Percentiles rank a stretch among this genome's conserved stretches.
Evolutionary conservation across 2,797 vertebrate genomes (phyloP).

Genomic region (Erithacus rubecula): DNA sequence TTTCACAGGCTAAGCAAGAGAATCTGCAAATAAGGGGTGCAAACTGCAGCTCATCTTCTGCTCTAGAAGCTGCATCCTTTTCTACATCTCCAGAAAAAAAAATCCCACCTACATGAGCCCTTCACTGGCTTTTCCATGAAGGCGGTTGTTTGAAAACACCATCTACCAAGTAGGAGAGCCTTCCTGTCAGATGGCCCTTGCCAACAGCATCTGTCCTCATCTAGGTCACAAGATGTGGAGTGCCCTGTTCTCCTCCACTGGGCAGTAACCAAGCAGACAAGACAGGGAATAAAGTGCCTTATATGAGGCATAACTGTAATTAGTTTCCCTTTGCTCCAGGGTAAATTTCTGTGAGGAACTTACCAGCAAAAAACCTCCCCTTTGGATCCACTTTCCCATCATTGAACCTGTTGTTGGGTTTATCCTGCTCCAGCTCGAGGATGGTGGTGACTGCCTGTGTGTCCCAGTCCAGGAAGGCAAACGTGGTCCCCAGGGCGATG

Average conservation of each 20-base stretch:
- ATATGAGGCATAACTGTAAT: background rate
- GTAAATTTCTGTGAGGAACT: background rate
- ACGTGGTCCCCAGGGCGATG: constrained; percentile 58
- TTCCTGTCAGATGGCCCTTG: background rate
- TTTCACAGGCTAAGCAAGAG: background rate
- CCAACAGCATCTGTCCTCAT: background rate
- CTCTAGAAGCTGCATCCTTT: background rate
- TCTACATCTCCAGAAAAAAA: background rate
- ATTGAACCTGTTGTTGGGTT: constrained; percentile 71
- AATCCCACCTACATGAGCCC: background rate
- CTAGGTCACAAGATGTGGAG: background rate
- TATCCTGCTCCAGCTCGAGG: constrained; percentile 30
- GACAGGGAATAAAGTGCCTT: background rate
- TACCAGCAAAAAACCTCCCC: constrained; percentile 72
- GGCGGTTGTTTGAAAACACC: background rate
- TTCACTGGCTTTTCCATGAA: background rate
- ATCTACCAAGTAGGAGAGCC: background rate
- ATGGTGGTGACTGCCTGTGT: constrained; percentile 24
- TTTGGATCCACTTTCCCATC: constrained; percentile 74
- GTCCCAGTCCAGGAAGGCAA: constrained; percentile 70
- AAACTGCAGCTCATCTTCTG: background rate
- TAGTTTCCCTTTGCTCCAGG: background rate
- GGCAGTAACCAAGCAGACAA: background rate
- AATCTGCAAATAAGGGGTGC: background rate
- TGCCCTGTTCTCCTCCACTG: background rate